Evolutionary conservation across 92 coral and sea anemone species (phyloP).

Genomic region (Micromussa lordhowensis): DNA sequence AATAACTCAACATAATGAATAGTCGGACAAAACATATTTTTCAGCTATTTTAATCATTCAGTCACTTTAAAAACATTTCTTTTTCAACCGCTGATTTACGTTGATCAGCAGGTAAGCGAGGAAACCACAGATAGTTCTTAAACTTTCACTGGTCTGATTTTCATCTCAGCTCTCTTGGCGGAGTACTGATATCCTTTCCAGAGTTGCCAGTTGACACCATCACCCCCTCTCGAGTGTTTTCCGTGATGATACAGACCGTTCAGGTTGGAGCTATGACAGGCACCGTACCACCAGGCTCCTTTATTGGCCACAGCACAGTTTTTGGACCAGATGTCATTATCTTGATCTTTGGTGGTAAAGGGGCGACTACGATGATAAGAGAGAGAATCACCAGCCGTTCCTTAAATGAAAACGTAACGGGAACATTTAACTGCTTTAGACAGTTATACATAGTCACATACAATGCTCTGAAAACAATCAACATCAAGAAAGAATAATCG

Average conservation of each 20-base stretch:
- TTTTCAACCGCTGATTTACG: not conserved
- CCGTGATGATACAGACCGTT: slow-evolving; percentile 27
- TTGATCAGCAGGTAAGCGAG: not conserved
- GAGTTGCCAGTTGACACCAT: not conserved
- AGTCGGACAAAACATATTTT: not conserved
- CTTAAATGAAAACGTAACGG: not conserved
- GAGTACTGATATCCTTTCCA: not conserved
- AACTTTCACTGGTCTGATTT: not conserved
- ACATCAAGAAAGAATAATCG: no score
- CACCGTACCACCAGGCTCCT: slow-evolving; percentile 17
- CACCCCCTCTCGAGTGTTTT: not conserved
- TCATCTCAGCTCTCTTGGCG: not conserved
- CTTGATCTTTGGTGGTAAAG: slow-evolving; percentile 29
- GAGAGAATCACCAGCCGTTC: slow-evolving; percentile 7
- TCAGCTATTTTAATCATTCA: not conserved
- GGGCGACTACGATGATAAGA: not conserved
- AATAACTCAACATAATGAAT: not conserved
- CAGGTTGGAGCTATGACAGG: slow-evolving; percentile 15
- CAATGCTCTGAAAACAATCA: no score
- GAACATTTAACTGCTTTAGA: not conserved
- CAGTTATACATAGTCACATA: no score
- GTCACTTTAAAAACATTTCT: not conserved
- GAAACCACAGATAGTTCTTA: not conserved
- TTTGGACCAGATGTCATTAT: not conserved
- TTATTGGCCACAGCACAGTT: slow-evolving; percentile 3